These are phyloP conservation scores for Cheilinus undulatus DNA, from an alignment of 2,113 vertebrate genomes.

Conservation along the genomic window DNA sequence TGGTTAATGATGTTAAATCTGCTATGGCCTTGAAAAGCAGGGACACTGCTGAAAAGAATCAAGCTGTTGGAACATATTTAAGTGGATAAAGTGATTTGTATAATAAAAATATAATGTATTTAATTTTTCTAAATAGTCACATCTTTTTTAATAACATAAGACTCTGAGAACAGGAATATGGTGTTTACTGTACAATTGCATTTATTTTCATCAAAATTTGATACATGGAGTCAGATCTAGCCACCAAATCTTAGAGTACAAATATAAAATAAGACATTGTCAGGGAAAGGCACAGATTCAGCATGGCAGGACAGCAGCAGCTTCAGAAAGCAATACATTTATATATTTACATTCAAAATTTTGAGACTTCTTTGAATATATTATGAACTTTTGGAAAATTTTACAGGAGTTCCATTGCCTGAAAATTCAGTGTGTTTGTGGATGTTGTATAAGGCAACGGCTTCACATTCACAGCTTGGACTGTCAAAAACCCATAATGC, in stretches of 20 bases:
- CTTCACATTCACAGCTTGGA: conserved; percentile 77
- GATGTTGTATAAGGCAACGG: conserved; percentile 73
- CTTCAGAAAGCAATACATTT: conserved; percentile 72
- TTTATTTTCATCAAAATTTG: conserved; percentile 79
- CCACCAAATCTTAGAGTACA: conserved; percentile 64
- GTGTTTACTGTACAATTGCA: conserved; percentile 45
- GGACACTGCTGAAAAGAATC: conserved; percentile 19
- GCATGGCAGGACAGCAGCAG: conserved; percentile 82
- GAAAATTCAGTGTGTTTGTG: conserved; percentile 66
- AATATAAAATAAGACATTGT: conserved; percentile 79
- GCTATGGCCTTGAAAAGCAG: conserved; percentile 47
- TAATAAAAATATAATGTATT: conserved; percentile 42
- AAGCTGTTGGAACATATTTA: conserved; percentile 54
- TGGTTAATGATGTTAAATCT: conserved; percentile 28
- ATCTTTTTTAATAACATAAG: background rate
- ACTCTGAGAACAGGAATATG: conserved; percentile 4
- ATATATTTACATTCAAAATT: conserved; percentile 73
- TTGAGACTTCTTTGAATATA: conserved; percentile 64
- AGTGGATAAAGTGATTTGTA: conserved; percentile 44
- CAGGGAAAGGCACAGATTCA: conserved; percentile 82
- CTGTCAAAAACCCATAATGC: conserved; percentile 24
- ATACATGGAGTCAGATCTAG: conserved; percentile 69
- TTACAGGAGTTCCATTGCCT: conserved; percentile 43
- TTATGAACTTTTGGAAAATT: conserved; percentile 53
- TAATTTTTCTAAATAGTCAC: background rate